Conservation (phyloP, 2,797 vertebrate species). For the Enteromius mattozi region DNA sequence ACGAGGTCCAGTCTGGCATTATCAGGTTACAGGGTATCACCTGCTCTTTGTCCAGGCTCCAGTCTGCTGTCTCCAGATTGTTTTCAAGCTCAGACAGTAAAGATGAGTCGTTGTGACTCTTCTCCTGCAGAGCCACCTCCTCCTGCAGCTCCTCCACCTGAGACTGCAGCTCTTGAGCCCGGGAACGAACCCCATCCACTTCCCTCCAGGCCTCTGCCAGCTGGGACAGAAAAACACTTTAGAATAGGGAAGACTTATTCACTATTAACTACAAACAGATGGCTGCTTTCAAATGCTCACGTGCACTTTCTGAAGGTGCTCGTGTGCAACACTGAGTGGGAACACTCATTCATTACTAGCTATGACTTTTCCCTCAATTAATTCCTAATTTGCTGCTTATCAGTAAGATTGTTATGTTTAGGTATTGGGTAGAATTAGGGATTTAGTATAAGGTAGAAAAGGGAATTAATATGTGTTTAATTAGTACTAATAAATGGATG, state of each 20-base stretch:
- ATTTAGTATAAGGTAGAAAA: no score
- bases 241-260: no score
- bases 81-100: conserved; percentile 79
- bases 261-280: not conserved
- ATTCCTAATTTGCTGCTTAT: no score
- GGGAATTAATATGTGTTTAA: no score
- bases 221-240: conserved; percentile 61
- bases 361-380: no score
- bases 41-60: conserved; percentile 73
- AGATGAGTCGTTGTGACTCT: conserved; percentile 68
- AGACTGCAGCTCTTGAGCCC: conserved; percentile 74
- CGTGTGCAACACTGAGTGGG: no score
- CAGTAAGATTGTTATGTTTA: no score
- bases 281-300: not conserved
- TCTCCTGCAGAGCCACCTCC: conserved; percentile 73
- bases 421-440: no score
- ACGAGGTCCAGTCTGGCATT: not conserved
- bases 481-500: no score
- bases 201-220: conserved; percentile 73
- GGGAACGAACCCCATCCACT: conserved; percentile 66
- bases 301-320: not conserved
- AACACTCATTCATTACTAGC: no score
- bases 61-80: conserved; percentile 67
- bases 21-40: conserved; percentile 59
- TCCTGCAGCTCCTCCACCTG: conserved; percentile 80